A percentile compares a stretch with the other conserved stretches of the same genome.
Conservation (phyloP, 2,888 invertebrate species). For the Xanthia icteritia region DNA sequence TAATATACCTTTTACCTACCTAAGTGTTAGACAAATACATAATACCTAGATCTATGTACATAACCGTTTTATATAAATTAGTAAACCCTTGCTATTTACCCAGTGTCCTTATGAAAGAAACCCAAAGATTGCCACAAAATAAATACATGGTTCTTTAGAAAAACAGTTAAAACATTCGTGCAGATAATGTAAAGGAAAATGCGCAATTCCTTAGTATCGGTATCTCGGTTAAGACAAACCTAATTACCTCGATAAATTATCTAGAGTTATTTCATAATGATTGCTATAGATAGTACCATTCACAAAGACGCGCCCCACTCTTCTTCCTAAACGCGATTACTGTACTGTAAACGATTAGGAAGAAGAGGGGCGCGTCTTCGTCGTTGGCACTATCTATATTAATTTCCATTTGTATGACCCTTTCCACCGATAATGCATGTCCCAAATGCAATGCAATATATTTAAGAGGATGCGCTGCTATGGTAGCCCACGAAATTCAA, state of each 20-base stretch:
- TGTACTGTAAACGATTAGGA: no score
- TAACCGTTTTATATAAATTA: conserved; percentile 19
- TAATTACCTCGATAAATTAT: conserved; percentile 24
- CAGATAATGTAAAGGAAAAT: conserved; percentile 8
- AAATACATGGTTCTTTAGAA: neutral
- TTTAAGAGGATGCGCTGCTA: no score
- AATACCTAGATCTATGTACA: conserved; percentile 31
- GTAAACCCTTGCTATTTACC: neutral
- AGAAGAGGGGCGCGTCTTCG: no score
- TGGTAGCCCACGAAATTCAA: no score
- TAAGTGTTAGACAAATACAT: conserved; percentile 42
- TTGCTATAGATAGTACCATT: neutral
- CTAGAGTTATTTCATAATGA: conserved; percentile 1
- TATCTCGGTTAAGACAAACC: conserved; percentile 3
- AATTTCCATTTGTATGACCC: conserved; percentile 10
- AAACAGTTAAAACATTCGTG: neutral
- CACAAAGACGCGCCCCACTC: no score
- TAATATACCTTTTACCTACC: conserved; percentile 17
- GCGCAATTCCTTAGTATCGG: conserved; percentile 16
- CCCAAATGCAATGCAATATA: neutral
- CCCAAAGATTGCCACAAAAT: conserved; percentile 1
- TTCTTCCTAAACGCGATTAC: no score
- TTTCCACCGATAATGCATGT: neutral
- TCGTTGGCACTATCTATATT: neutral
- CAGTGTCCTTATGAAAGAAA: neutral